Evolutionary conservation across 2,113 vertebrate species (phyloP), one percentile per base, ranked within the genome.

Genomic region (Panthera tigris): DNA sequence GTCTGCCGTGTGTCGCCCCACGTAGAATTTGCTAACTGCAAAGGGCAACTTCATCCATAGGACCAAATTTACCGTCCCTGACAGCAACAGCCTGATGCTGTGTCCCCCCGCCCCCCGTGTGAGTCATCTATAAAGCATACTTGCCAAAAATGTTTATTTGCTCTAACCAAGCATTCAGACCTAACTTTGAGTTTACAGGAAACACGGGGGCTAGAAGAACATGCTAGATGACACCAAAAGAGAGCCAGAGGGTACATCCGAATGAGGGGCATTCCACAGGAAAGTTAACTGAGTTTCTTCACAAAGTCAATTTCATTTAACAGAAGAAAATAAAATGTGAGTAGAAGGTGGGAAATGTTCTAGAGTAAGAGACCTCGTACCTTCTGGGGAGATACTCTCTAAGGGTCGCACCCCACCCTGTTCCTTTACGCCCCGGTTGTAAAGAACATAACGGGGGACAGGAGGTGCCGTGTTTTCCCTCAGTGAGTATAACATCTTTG

Each of bases 101-200:
- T 3, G 78, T 57, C 31, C 63, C 63, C 52, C 2, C 0, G 3
- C 31, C 73, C 63, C 52, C 2, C 0, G 3, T 14, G 5, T 5
- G 3, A 23, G 13, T 31, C 1, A 0, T 25, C 41, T 25, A 0
- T 3, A 10, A 7, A 18, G 4, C 4, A 1, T 25, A 29, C 25
- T 13, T 14, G 16, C 15, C 52, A 63, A 4, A 8, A 50, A 27
- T 1, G 52, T 9, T 15, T 21, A 33, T 2, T n/a, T 36, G 69
- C 10, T 9, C 25, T 36, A 10, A 39, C 7, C 3, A 4, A 4
- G 27, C 7, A 3, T 27, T 31, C 25, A 5, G 50, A 25, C 18
- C 11, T 33, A 1, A 48, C 18, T 27, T 27, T 3, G 21, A 2
- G 18, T 16, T 45, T 29, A 33, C 8, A 12, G 68, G 78, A 14